Percentiles rank a stretch among this genome's conserved stretches.
Conservation (phyloP, 2,113 vertebrate genomes). For the Chloropsis hardwickii region DNA sequence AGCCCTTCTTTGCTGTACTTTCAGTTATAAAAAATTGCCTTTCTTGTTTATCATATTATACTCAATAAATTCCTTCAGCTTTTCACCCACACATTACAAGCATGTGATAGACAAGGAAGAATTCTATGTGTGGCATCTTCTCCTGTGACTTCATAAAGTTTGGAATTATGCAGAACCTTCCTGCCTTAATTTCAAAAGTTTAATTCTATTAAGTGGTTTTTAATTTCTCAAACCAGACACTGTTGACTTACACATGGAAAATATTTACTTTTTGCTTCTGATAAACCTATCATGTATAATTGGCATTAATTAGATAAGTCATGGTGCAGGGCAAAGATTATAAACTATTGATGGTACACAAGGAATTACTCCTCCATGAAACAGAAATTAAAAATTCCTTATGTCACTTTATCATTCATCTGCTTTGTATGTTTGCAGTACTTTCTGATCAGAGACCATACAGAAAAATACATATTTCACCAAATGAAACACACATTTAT, state of each 20-base stretch:
- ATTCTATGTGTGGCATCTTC: neutral
- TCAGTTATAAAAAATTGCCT: neutral
- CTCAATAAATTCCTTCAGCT: neutral
- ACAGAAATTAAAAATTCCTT: neutral
- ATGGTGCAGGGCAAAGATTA: neutral
- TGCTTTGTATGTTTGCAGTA: neutral
- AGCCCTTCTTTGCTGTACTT: neutral
- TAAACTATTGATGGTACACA: neutral
- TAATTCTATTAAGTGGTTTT: neutral
- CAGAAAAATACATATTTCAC: neutral
- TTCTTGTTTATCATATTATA: neutral
- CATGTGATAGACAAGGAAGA: neutral
- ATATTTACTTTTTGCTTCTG: conserved; percentile 19
- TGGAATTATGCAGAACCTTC: neutral
- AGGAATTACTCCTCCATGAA: neutral
- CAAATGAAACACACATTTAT: neutral
- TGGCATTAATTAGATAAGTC: neutral
- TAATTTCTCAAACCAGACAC: neutral
- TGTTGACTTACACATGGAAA: neutral
- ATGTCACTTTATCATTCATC: neutral
- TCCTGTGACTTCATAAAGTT: neutral
- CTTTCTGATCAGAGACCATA: neutral
- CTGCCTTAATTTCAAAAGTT: neutral
- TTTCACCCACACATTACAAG: neutral
- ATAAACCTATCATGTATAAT: neutral